A percentile compares a stretch with the other conserved stretches of the same genome.
Evolutionary conservation across 2,888 invertebrate species (phyloP).

Genomic region (Drosophila seclusa): DNA sequence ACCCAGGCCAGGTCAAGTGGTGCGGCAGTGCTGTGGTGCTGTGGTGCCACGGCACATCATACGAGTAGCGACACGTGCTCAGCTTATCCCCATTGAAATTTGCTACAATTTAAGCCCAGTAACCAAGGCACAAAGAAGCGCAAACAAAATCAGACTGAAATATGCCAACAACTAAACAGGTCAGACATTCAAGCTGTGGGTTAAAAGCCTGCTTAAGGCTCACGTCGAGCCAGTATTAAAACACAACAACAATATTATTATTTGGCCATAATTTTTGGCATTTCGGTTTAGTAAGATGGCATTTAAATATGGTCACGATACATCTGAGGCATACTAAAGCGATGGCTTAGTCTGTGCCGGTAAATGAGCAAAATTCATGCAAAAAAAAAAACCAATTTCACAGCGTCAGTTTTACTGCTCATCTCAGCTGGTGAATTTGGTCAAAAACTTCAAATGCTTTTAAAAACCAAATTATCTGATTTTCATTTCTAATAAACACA

Average conservation of each 20-base stretch:
- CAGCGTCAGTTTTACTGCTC: too few species aligned
- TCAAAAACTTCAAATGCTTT: background rate
- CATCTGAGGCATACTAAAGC: background rate
- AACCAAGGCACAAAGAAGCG: constrained; percentile 1
- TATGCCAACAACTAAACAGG: constrained; percentile 9
- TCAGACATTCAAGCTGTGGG: constrained; percentile 1
- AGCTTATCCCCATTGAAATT: constrained; percentile 14
- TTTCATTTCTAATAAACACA: background rate
- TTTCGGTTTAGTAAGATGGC: background rate
- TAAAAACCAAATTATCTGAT: background rate
- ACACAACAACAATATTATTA: constrained; percentile 10
- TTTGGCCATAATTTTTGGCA: constrained; percentile 13
- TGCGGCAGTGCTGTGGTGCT: background rate
- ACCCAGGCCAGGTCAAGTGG: constrained; percentile 2
- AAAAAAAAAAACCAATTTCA: background rate
- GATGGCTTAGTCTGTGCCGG: background rate
- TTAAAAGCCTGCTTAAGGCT: constrained; percentile 11
- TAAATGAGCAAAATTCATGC: background rate
- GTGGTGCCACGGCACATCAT: background rate
- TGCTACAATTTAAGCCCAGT: constrained; percentile 16
- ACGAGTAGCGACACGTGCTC: constrained; percentile 20
- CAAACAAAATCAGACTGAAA: background rate
- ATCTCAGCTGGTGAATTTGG: background rate
- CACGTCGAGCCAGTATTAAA: constrained; percentile 6
- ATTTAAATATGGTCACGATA: background rate